Evolutionary conservation across 2,797 vertebrate genomes (phyloP), one percentile per base, ranked within the genome.

Genomic region (Gobionotothen gibberifrons): DNA sequence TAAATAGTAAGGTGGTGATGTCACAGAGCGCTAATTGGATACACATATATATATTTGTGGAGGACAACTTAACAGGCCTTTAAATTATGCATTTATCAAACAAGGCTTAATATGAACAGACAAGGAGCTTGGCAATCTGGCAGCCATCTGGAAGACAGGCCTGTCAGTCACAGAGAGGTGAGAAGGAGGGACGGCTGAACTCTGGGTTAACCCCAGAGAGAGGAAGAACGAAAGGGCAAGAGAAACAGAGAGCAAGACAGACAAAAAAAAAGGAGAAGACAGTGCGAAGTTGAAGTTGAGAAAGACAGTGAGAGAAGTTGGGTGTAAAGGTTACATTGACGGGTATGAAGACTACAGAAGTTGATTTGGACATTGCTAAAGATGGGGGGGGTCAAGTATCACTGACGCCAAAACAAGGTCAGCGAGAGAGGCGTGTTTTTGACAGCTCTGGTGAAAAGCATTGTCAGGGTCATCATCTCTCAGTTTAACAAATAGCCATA

Each of bases 11-110:
- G 51, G 53, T 7, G 14, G 69, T 89, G 83, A 92, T 83, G 82
- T 88, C 81, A 88, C 76, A 57, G 75, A 78, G 44, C 46, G 4
- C 72, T 87, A 90, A 93, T 87, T 92, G 81, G 74, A 89, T 81
- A 89, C 88, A 92, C 74, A 84, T 79, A 91, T 36, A 91, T 36
- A 9, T 76, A 89, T 91, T 89, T 90, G 87, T 74, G 72, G 65
- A 76, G n/a, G 40, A 76, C 57, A 86, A 85, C 71, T 83, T 88
- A 89, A 92, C 82, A 3, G 82, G 69, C 53, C 81, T 76, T 90
- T 90, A 90, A 93, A 93, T 91, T 87, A 88, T 90, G 83, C 87
- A 92, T 90, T 90, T 84, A 91, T 92, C 83, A 92, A 91, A 90
- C 82, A 79, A 73, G 79, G 75, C 72, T 87, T 87, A 90, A 93